These are phyloP conservation scores for Bothrops jararaca DNA, from an alignment of 2,113 vertebrate genomes.

Conservation along the genomic window DNA sequence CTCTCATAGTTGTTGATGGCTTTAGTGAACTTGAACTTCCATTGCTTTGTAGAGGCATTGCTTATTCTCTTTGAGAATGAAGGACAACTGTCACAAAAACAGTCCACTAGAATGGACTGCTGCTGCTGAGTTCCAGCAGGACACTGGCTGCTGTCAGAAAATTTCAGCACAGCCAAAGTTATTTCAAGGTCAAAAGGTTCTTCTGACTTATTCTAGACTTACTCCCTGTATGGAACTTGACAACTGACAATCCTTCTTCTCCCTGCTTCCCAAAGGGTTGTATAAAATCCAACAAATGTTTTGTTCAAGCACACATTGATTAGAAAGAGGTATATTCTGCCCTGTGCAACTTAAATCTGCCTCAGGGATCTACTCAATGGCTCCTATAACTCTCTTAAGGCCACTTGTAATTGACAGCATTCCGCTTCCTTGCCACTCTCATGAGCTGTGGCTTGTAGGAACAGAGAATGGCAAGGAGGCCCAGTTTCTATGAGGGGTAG, in stretches of 20 bases:
- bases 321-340: neutral
- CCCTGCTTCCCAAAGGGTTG: neutral
- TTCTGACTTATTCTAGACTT: neutral
- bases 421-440: neutral
- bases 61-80: conserved; percentile 54
- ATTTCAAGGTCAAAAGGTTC: conserved; percentile 10
- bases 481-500: neutral
- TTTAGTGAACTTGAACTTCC: conserved; percentile 32
- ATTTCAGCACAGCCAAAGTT: neutral
- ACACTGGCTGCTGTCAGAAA: neutral
- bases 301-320: neutral
- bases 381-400: neutral
- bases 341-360: neutral
- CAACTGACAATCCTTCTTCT: neutral
- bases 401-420: neutral
- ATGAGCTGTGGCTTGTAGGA: neutral
- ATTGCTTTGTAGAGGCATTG: conserved; percentile 39
- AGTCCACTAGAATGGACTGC: conserved; percentile 27
- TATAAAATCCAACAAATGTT: neutral
- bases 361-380: neutral
- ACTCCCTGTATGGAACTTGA: neutral
- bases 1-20: conserved; percentile 53
- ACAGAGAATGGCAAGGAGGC: neutral
- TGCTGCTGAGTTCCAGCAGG: conserved; percentile 42
- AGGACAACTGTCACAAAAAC: conserved; percentile 56